phyloP scores from a whole-genome alignment of 2,113 vertebrate genomes.

The Montifringilla adamsi region DNA sequence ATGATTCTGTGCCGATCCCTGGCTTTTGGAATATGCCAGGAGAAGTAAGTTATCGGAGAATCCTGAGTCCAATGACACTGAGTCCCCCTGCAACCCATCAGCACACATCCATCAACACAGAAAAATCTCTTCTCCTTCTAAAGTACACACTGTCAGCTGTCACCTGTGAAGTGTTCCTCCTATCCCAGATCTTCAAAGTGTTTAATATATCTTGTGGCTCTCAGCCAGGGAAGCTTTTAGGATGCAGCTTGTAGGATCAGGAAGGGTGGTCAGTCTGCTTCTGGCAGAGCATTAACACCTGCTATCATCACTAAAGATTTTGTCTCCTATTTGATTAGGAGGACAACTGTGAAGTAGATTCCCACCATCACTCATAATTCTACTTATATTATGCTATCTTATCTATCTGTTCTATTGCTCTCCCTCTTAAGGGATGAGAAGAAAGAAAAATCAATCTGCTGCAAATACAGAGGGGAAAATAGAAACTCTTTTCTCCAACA shows the following conservation, averaged over 20 bases:
- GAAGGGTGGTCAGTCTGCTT: neutral
- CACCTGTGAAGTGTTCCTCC: neutral
- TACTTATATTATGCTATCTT: neutral
- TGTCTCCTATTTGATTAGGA: neutral
- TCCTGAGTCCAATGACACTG: neutral
- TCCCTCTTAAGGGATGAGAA: neutral
- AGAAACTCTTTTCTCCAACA: conserved; percentile 27
- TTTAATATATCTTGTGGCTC: neutral
- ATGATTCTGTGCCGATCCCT: neutral
- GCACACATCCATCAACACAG: neutral
- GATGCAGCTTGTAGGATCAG: neutral
- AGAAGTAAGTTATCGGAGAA: neutral
- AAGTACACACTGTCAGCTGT: neutral
- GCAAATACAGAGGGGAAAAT: neutral
- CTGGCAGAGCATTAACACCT: neutral
- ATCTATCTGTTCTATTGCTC: neutral
- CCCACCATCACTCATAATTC: neutral
- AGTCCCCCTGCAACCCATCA: neutral
- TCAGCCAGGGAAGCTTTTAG: neutral
- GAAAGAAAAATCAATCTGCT: conserved; percentile 10
- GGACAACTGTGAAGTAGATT: neutral
- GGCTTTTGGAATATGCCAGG: neutral
- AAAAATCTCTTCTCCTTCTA: neutral
- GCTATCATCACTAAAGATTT: neutral
- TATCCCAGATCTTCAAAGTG: neutral